A percentile compares a stretch with the other conserved stretches of the same genome.
phyloP scores from a whole-genome alignment of 2,113 vertebrate genomes.

The Vulpes lagopus region DNA sequence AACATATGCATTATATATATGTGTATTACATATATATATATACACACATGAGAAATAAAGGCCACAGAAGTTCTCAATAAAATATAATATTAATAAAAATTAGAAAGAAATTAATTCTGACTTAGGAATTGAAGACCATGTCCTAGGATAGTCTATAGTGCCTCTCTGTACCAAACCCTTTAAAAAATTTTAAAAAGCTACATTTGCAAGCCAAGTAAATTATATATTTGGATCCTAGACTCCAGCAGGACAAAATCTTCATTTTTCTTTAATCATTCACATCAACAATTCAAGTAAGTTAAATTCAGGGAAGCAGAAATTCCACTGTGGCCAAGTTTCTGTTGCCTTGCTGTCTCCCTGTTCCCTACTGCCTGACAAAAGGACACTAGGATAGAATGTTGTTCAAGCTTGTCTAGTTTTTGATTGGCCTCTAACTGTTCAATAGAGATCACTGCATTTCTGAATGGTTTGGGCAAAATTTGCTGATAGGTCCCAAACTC shows the following conservation, averaged over 20 bases:
- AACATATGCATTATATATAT: neutral
- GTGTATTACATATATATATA: neutral
- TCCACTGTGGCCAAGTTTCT: neutral
- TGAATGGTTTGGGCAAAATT: neutral
- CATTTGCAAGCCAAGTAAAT: neutral
- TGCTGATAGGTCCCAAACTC: neutral
- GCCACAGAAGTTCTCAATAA: neutral
- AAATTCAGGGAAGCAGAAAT: neutral
- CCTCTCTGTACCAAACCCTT: neutral
- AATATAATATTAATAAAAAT: neutral
- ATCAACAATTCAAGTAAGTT: neutral
- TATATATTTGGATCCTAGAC: neutral
- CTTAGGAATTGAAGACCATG: neutral
- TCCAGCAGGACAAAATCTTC: neutral
- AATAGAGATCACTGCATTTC: constrained; percentile 30
- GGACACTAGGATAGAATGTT: neutral
- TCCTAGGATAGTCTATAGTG: neutral
- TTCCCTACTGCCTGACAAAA: neutral
- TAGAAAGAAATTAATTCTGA: constrained; percentile 6
- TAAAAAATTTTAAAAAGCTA: neutral
- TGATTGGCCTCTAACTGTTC: neutral
- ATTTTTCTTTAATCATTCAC: neutral
- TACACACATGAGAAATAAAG: neutral
- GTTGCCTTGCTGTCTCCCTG: neutral
- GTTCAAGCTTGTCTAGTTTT: neutral